Percentiles rank a stretch among this genome's conserved stretches.
These are phyloP conservation scores for Cheirogaleus medius DNA, from an alignment of 2,113 vertebrate genomes.

Conservation along the genomic window DNA sequence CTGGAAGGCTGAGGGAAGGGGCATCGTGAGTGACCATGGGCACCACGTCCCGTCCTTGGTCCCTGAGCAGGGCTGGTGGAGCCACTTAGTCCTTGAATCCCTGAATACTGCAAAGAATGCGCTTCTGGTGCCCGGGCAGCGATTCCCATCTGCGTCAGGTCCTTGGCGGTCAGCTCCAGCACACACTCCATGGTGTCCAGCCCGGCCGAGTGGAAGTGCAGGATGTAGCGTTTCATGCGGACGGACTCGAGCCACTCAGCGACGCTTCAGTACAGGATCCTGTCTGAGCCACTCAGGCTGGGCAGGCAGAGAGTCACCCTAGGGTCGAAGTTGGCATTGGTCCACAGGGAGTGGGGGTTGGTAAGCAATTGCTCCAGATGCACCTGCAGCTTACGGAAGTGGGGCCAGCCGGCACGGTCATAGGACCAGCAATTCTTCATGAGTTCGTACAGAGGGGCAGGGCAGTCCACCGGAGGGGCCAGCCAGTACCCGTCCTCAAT, in stretches of 20 bases:
- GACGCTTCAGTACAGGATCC: constrained; percentile 86
- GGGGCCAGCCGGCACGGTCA: constrained; percentile 79
- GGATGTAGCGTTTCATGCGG: constrained; percentile 87
- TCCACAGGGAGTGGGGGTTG: constrained; percentile 84
- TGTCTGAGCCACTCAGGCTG: constrained; percentile 86
- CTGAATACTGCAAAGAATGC: constrained; percentile 89
- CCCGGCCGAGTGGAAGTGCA: constrained; percentile 85
- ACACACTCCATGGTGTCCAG: constrained; percentile 88
- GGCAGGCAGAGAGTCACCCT: constrained; percentile 86
- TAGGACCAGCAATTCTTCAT: constrained; percentile 89
- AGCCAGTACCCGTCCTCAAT: constrained; percentile 86
- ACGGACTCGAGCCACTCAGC: constrained; percentile 88
- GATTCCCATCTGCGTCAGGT: constrained; percentile 88
- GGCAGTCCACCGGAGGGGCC: constrained; percentile 87
- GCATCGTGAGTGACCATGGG: neutral
- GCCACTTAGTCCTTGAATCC: constrained; percentile 86
- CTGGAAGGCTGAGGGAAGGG: neutral
- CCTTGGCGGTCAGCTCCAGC: constrained; percentile 87
- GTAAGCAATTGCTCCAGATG: constrained; percentile 86
- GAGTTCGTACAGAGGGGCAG: constrained; percentile 85
- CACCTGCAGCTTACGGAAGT: constrained; percentile 85
- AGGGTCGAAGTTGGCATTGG: constrained; percentile 87
- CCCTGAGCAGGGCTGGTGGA: neutral
- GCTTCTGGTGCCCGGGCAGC: constrained; percentile 87
- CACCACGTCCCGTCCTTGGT: neutral